Conservation (phyloP, 2,113 vertebrate species). For the Oceanodroma tethys region DNA sequence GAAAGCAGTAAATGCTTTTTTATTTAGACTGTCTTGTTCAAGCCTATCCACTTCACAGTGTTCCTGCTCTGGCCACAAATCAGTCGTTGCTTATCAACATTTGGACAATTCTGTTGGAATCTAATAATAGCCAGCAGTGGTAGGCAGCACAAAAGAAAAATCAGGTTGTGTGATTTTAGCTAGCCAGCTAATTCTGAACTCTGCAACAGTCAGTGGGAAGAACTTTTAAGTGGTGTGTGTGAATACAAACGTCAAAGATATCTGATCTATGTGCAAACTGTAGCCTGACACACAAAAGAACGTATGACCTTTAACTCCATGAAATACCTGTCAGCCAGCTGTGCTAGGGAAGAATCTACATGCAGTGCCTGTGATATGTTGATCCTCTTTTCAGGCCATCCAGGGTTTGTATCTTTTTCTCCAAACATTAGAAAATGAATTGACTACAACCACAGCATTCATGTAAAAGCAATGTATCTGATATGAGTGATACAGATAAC, state of each 20-base stretch:
- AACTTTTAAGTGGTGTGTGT: neutral
- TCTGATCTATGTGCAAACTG: neutral
- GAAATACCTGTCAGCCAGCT: neutral
- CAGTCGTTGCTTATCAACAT: neutral
- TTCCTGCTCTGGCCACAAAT: neutral
- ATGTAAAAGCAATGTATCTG: neutral
- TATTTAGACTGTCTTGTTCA: neutral
- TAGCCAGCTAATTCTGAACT: neutral
- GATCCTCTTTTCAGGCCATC: neutral
- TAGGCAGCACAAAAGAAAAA: neutral
- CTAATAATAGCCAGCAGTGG: neutral
- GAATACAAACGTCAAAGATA: neutral
- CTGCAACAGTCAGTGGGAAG: neutral
- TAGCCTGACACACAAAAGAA: neutral
- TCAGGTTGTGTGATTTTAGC: neutral
- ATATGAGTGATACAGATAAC: conserved; percentile 10
- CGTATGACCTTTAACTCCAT: neutral
- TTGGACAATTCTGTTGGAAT: neutral
- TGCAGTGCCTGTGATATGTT: neutral
- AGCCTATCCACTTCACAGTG: neutral
- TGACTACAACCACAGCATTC: neutral
- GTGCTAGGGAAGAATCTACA: neutral
- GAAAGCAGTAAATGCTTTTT: neutral
- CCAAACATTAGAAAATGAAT: conserved; percentile 23
- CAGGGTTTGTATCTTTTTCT: neutral